A percentile compares a stretch with the other conserved stretches of the same genome.
Evolutionary conservation across 1,140 invertebrate genomes (phyloP).

Genomic region (Dendroctonus ponderosae): DNA sequence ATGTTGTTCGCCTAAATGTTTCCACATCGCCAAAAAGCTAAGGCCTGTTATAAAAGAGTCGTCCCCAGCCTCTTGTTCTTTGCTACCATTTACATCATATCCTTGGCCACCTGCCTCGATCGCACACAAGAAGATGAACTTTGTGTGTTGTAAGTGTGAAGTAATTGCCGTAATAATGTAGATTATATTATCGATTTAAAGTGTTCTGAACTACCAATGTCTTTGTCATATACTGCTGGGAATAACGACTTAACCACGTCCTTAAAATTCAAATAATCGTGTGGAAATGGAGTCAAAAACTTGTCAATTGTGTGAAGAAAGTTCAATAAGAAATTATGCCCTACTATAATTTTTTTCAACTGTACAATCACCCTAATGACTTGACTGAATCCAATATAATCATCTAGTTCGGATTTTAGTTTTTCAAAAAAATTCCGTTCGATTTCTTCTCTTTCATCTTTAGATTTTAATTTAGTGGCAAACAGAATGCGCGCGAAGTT

Average conservation of each 20-base stretch:
- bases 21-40: conserved; percentile 70
- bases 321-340: conserved; percentile 86
- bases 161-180: conserved; percentile 59
- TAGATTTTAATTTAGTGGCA: conserved; percentile 51
- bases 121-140: conserved; percentile 60
- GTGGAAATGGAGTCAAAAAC: conserved; percentile 72
- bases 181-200: conserved; percentile 63
- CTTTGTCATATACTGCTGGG: conserved; percentile 72
- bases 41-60: conserved; percentile 83
- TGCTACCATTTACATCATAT: conserved; percentile 55
- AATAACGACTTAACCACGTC: conserved; percentile 68
- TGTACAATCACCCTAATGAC: conserved; percentile 72
- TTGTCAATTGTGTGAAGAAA: conserved; percentile 76
- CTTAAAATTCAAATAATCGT: conserved; percentile 72
- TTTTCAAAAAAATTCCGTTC: conserved; percentile 56
- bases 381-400: conserved; percentile 76
- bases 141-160: conserved; percentile 57
- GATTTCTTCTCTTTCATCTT: conserved; percentile 52
- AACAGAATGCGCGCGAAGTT: conserved; percentile 56
- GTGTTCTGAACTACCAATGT: conserved; percentile 63
- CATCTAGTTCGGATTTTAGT: conserved; percentile 61
- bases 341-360: conserved; percentile 78
- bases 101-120: conserved; percentile 52
- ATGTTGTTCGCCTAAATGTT: conserved; percentile 71
- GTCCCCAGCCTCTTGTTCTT: conserved; percentile 82